These are phyloP conservation scores for Lepisosteus osseus DNA, from an alignment of 2,113 vertebrate genomes.

Conservation along the genomic window DNA sequence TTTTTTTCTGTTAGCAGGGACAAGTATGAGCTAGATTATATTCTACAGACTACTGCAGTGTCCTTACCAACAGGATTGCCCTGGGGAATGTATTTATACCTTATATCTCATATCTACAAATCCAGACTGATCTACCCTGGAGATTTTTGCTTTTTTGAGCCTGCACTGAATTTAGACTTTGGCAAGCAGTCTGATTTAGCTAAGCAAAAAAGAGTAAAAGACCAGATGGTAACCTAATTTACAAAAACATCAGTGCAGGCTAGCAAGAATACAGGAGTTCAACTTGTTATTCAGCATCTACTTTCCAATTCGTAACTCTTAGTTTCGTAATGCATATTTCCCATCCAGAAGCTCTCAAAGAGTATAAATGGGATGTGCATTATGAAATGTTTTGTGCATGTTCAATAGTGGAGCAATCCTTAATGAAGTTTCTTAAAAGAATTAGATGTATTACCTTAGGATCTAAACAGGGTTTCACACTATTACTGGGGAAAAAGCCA, in stretches of 20 bases:
- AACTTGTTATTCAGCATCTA: no score
- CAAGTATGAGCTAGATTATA: no score
- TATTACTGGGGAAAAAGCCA: conserved; percentile 87
- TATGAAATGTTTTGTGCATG: neutral
- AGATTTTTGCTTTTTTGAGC: neutral
- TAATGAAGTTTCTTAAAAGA: conserved; percentile 11
- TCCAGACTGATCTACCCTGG: neutral
- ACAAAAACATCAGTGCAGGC: no score
- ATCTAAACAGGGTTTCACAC: conserved; percentile 90
- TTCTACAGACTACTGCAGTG: neutral
- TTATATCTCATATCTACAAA: neutral
- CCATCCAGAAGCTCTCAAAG: no score
- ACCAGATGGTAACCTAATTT: no score
- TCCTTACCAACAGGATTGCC: neutral
- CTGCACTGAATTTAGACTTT: no score
- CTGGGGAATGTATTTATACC: neutral
- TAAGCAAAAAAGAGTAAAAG: no score
- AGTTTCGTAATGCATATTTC: no score
- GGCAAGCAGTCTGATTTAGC: no score
- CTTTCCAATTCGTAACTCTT: no score
- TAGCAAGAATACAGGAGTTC: no score
- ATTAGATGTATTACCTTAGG: conserved; percentile 67
- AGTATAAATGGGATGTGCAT: neutral
- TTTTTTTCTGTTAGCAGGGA: no score
- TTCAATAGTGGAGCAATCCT: neutral